Evolutionary conservation across 2,797 vertebrate species (phyloP), one percentile per base, ranked within the genome.

Genomic region (Nasua narica): DNA sequence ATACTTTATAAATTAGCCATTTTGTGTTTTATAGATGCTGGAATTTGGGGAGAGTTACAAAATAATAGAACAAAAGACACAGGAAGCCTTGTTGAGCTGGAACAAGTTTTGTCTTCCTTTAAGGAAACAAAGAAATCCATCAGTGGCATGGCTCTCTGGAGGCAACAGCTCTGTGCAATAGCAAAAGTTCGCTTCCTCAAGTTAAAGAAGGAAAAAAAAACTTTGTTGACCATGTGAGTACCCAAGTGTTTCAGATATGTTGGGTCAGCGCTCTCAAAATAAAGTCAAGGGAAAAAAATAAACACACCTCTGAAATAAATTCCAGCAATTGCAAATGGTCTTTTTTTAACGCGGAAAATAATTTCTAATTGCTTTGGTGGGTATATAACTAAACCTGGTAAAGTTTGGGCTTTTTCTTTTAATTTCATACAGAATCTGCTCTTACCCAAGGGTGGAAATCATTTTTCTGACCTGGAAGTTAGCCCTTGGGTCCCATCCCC

Each of bases 121-220:
- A 98, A 98, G 0, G 99, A 98, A 50, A 50, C 92, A 16, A 97
- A 96, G 0, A 98, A 87, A 0, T 19, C 79, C 0, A 91, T 98
- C 5, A 43, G 97, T 0, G 99, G 99, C 78, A 97, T 97, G 60
- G 97, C 98, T 0, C 99, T 99, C 92, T 99, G 99, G 99, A 98
- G 99, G 78, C 99, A 99, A 98, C 99, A 99, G 98, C 99, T 99
- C 98, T 98, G 97, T 93, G 96, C 99, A 0, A 85, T 99, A 46
- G 99, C 99, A 2, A 98, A 98, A 98, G 95, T 99, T 82, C 99
- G 98, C 97, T 98, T 99, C 97, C 97, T 99, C 78, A 99, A 99
- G 96, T 98, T 99, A 91, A 99, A 98, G 94, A 94, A 99, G 3
- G 99, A 99, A 0, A 98, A 98, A 83, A 99, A 99, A 98, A 98